Conservation (phyloP, 2,113 vertebrate species). For the Carlito syrichta region DNA sequence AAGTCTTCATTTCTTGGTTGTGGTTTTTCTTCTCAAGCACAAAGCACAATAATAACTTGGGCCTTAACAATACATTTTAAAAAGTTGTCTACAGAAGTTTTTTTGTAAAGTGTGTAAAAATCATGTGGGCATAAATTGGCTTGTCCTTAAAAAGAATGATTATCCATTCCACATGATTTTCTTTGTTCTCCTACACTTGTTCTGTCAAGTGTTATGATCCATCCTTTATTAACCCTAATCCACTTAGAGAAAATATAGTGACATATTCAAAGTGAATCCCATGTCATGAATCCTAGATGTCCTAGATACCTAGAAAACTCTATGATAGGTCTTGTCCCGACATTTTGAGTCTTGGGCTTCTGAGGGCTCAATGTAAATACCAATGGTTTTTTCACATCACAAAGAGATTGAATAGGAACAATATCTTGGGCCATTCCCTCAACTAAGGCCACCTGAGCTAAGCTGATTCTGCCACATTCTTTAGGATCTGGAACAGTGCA, state of each 20-base stretch:
- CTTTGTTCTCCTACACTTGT: constrained; percentile 52
- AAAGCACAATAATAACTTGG: constrained; percentile 68
- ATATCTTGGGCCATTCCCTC: not conserved
- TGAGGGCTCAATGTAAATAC: not conserved
- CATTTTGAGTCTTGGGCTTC: not conserved
- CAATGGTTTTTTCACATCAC: too few relatives aligned
- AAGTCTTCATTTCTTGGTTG: not conserved
- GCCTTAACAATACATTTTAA: constrained; percentile 51
- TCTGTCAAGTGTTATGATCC: constrained; percentile 49
- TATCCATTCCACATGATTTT: not conserved
- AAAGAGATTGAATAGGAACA: not conserved
- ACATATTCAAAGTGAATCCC: constrained; percentile 3
- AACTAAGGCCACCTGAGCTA: not conserved
- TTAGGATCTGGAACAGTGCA: not conserved
- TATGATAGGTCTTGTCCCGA: not conserved
- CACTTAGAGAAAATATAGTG: constrained; percentile 51
- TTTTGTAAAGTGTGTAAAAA: not conserved
- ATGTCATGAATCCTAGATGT: constrained; percentile 4
- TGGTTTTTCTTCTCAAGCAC: constrained; percentile 58
- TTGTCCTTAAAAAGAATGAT: constrained; percentile 64
- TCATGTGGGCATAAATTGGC: constrained; percentile 19
- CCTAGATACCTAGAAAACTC: not conserved
- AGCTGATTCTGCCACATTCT: not conserved
- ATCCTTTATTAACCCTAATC: constrained; percentile 29
- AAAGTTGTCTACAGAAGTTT: constrained; percentile 69